Evolutionary conservation across 2,113 vertebrate genomes (phyloP).

Genomic region (Pheucticus melanocephalus): DNA sequence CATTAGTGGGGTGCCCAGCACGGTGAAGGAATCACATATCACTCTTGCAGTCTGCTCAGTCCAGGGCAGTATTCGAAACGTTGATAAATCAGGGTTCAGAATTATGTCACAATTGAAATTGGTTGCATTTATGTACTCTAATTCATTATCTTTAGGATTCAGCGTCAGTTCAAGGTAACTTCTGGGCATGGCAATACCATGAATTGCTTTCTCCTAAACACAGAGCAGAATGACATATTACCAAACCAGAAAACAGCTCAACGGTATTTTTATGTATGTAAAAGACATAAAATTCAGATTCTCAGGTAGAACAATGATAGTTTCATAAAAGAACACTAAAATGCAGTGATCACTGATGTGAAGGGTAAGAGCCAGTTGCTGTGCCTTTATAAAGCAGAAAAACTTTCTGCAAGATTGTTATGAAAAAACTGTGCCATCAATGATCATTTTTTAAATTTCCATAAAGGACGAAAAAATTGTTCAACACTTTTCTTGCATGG

Average conservation of each 20-base stretch:
- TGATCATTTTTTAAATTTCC: not conserved
- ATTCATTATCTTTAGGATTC: constrained; percentile 83
- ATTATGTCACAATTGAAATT: constrained; percentile 90
- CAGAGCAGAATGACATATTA: not conserved
- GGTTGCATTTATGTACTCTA: constrained; percentile 80
- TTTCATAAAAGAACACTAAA: not conserved
- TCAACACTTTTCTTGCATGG: not conserved
- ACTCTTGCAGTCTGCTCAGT: constrained; percentile 86
- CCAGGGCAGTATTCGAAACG: constrained; percentile 87
- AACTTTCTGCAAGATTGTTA: not conserved
- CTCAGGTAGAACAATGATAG: not conserved
- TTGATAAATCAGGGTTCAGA: constrained; percentile 87
- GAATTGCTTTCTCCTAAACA: constrained; percentile 86
- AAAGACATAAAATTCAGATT: not conserved
- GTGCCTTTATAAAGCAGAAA: not conserved
- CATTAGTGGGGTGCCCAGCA: constrained; percentile 79
- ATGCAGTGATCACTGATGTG: not conserved
- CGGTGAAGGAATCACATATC: constrained; percentile 89
- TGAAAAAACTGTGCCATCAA: not conserved
- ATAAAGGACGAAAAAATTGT: not conserved
- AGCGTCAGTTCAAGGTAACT: constrained; percentile 89
- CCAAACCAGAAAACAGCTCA: not conserved
- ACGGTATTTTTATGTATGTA: not conserved
- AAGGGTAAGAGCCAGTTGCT: not conserved
- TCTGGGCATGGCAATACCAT: constrained; percentile 88